Evolutionary conservation across 2,888 invertebrate genomes (phyloP).

Genomic region (Syrista parreyssii): DNA sequence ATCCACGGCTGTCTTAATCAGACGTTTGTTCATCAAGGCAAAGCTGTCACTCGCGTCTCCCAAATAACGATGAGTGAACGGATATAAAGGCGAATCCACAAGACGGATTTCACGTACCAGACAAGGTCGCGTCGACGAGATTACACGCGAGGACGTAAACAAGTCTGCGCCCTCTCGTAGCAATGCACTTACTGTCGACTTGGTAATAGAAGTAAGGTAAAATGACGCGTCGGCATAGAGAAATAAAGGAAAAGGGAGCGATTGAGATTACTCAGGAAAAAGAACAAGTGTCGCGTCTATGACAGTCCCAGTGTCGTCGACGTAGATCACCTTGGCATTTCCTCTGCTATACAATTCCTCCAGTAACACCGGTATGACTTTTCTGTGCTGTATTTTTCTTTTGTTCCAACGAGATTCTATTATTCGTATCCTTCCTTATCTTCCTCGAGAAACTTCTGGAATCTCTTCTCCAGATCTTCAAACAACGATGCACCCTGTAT

Average conservation of each 20-base stretch:
- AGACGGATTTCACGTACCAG: not conserved
- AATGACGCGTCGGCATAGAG: not conserved
- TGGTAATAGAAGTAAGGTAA: not conserved
- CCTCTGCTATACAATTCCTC: conserved; percentile 7
- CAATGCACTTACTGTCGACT: not conserved
- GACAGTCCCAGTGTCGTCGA: not conserved
- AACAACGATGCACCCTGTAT: not conserved
- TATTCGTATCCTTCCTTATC: not conserved
- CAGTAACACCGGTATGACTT: not conserved
- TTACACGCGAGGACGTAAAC: not conserved
- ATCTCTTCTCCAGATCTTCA: too few species aligned
- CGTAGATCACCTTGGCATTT: conserved; percentile 45
- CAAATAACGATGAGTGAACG: not conserved
- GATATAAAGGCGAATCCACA: not conserved
- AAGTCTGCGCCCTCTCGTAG: not conserved
- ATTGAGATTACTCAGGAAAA: not conserved
- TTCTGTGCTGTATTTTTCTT: not conserved
- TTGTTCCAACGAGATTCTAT: not conserved
- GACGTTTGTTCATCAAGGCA: not conserved
- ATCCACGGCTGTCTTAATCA: not conserved
- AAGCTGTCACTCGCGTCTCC: not conserved
- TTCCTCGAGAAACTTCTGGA: not conserved
- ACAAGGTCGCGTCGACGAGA: not conserved
- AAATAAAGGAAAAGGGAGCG: not conserved
- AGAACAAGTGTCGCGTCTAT: not conserved